Evolutionary conservation across 2,113 vertebrate species (phyloP), one percentile per base, ranked within the genome.

Genomic region (Echinops telfairi): DNA sequence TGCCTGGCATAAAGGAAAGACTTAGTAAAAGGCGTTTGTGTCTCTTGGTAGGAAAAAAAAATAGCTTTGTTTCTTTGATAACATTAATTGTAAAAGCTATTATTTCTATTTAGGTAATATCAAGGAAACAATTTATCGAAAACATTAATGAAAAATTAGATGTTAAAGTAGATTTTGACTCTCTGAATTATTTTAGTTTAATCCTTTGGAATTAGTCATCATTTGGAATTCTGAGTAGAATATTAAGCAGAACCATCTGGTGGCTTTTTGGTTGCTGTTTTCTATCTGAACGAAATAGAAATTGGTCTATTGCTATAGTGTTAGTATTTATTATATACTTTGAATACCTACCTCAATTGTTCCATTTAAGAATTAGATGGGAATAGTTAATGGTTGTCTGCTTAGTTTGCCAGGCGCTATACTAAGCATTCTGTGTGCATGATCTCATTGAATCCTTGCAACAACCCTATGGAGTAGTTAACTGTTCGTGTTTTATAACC

Each of bases 251-350:
- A 53, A 53, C 47, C 83, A 29, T 70, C 10, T 84, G 73, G 91
- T 91, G 47, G 47, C 47, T 53, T 53, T 53, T 53, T 53, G 47
- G 47, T 53, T 4, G 10, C 10, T 53, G 47, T 36, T 81, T 73
- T 68, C 20, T 64, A 79, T 94, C 70, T 57, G 8, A 93, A 38
- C 40, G n/a, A 33, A 33, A 73, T 36, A 58, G 16, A 86, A 90
- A 62, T 47, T 23, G 25, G 2, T 94, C 8, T 83, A 1, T 89
- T 89, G 89, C 43, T 68, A n/a, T 2, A 81, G 12, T 31, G 47
- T 82, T 33, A 43, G 12, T 89, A 53, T 85, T 94, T 77, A 93
- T 29, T 78, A 84, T 88, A 6, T 89, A 77, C 79, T 92, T 91
- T 70, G 43, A 43, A 43, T 81, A 38, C 62, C 10, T 80, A 3